Percentiles rank a stretch among this genome's conserved stretches.
Conservation (phyloP, 2,797 vertebrate species). For the Mareca penelope region DNA sequence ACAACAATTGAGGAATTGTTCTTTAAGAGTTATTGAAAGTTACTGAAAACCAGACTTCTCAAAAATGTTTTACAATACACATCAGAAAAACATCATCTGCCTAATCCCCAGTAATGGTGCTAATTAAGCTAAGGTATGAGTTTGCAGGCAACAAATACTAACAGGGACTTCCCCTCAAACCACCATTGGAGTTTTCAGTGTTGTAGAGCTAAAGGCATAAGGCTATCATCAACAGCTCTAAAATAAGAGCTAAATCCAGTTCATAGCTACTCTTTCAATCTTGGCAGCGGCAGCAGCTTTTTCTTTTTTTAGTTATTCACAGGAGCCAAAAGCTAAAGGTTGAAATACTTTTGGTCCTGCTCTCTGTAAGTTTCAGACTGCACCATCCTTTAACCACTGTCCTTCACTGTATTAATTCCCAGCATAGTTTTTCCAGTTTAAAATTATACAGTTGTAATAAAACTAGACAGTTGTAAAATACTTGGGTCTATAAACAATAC, state of each 20-base stretch:
- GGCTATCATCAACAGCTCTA: background rate
- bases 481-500: background rate
- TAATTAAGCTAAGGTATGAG: background rate
- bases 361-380: background rate
- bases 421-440: background rate
- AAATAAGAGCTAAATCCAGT: background rate
- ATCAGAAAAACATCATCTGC: too few relatives aligned
- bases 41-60: too few relatives aligned
- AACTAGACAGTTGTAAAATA: too few relatives aligned
- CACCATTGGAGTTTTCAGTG: background rate
- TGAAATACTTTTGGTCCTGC: background rate
- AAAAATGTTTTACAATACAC: too few relatives aligned
- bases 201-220: background rate
- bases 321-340: background rate
- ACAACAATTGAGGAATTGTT: background rate
- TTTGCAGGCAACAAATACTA: fast-evolving
- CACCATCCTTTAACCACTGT: background rate
- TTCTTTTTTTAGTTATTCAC: background rate
- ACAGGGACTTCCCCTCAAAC: background rate
- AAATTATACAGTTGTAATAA: background rate
- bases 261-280: background rate
- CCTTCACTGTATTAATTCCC: background rate
- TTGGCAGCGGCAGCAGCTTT: background rate
- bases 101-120: background rate
- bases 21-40: background rate